A percentile compares a stretch with the other conserved stretches of the same genome.
Evolutionary conservation across 2,113 vertebrate species (phyloP).

Genomic region (Ascaphus truei): DNA sequence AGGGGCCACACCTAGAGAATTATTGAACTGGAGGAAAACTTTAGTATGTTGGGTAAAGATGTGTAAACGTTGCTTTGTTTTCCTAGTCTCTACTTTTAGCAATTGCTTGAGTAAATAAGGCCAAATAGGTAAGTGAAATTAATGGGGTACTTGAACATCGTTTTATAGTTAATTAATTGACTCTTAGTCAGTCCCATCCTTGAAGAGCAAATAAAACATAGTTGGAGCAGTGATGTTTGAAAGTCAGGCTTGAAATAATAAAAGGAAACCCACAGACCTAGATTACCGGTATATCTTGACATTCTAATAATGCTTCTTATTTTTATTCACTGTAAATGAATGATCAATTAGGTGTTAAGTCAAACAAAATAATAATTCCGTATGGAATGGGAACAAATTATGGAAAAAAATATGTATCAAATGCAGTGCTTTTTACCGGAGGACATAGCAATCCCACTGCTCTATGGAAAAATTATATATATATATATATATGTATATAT

Average conservation of each 20-base stretch:
- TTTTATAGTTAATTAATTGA: not conserved
- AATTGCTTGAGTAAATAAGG: not conserved
- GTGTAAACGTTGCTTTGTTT: not conserved
- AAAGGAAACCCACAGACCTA: too few species aligned
- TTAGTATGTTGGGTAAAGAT: not conserved
- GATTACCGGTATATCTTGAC: too few species aligned
- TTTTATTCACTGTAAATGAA: not conserved
- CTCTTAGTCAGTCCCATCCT: not conserved
- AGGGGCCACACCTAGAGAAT: not conserved
- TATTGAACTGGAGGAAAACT: not conserved
- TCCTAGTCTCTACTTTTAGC: not conserved
- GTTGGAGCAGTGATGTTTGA: not conserved
- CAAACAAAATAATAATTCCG: too few species aligned
- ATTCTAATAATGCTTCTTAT: not conserved
- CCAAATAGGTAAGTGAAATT: constrained; percentile 1
- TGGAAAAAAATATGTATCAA: too few species aligned
- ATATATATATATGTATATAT: too few species aligned
- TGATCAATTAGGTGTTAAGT: constrained; percentile 2
- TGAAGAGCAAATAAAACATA: constrained; percentile 14
- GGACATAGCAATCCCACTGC: too few species aligned
- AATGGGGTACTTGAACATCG: not conserved
- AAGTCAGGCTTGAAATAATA: constrained; percentile 9
- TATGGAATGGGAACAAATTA: too few species aligned
- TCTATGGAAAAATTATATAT: too few species aligned
- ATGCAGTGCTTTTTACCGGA: too few species aligned